Evolutionary conservation across 2,113 vertebrate species (phyloP).

Genomic region (Dicrurus megarhynchus): DNA sequence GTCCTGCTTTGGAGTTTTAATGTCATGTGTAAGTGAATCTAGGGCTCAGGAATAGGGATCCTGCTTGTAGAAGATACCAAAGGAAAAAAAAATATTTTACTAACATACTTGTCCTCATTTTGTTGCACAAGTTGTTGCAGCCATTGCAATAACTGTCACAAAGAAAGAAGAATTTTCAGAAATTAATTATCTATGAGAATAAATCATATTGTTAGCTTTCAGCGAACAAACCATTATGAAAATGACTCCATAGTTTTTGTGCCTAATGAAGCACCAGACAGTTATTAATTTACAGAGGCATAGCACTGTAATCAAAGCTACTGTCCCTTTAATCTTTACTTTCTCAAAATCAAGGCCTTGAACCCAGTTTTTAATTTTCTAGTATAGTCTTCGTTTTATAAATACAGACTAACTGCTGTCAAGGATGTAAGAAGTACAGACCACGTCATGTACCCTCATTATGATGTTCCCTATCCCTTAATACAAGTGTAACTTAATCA

Average conservation of each 20-base stretch:
- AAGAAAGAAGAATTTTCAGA: background rate
- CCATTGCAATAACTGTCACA: background rate
- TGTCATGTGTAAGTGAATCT: background rate
- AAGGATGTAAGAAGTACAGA: background rate
- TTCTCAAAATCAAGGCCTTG: background rate
- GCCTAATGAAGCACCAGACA: background rate
- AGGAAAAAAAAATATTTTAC: background rate
- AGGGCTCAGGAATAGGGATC: background rate
- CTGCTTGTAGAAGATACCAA: background rate
- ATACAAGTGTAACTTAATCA: background rate
- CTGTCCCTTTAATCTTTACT: background rate
- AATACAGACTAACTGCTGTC: background rate
- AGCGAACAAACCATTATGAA: background rate
- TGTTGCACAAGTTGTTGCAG: background rate
- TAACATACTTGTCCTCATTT: background rate
- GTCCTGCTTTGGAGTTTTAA: background rate
- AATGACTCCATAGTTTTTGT: background rate
- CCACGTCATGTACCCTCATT: background rate
- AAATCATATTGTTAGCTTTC: background rate
- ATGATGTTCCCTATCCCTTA: background rate
- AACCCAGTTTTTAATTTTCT: background rate
- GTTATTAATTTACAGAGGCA: background rate
- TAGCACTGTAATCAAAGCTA: background rate
- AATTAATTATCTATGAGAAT: background rate
- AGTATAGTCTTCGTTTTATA: background rate